Conservation (phyloP, 2,113 vertebrate genomes). For the Ia io region DNA sequence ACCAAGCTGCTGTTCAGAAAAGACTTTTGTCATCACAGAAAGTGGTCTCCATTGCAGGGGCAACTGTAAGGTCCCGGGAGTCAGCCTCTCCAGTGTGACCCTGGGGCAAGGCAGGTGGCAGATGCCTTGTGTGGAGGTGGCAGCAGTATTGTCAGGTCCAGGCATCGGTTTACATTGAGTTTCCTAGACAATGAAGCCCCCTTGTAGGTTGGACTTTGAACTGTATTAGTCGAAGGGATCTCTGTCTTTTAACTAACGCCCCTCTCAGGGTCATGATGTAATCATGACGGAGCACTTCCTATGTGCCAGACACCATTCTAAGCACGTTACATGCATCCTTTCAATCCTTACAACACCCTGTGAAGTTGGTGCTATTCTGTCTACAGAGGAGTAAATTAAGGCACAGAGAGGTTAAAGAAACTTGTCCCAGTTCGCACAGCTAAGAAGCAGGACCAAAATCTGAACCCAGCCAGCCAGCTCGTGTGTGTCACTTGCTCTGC, state of each 20-base stretch:
- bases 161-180: not conserved
- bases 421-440: not conserved
- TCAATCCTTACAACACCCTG: not conserved
- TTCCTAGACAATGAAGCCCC: not conserved
- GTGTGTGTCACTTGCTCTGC: not conserved
- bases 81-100: not conserved
- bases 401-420: conserved; percentile 25
- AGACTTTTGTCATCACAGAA: not conserved
- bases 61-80: not conserved
- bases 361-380: not conserved
- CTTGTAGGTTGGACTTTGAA: not conserved
- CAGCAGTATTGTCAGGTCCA: not conserved
- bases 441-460: not conserved
- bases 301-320: not conserved
- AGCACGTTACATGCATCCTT: not conserved
- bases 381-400: not conserved
- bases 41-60: not conserved
- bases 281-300: not conserved
- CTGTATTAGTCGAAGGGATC: not conserved
- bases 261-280: not conserved
- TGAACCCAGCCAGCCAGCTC: not conserved
- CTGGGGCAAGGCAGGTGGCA: not conserved
- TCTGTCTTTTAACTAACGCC: not conserved
- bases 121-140: not conserved
- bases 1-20: not conserved